These are phyloP conservation scores for Luscinia luscinia DNA, from an alignment of 2,797 vertebrate species.

Conservation along the genomic window DNA sequence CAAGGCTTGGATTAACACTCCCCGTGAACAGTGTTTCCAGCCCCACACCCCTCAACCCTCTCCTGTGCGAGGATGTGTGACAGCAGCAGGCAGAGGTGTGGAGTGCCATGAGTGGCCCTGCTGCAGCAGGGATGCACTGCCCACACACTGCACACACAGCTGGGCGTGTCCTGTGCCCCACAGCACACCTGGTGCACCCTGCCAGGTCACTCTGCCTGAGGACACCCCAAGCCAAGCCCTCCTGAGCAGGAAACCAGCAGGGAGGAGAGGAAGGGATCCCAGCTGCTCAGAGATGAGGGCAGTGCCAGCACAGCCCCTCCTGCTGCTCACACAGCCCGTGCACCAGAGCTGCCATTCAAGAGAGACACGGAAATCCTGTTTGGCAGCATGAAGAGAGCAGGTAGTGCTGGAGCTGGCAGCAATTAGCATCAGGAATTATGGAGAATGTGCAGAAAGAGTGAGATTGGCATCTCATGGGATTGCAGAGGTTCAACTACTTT, in stretches of 20 bases:
- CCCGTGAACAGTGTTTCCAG: background rate
- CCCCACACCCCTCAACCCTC: background rate
- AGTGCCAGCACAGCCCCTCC: background rate
- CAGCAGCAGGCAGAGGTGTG: background rate
- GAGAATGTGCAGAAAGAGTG: background rate
- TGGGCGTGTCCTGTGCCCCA: background rate
- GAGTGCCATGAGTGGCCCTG: background rate
- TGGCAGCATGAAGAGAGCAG: background rate
- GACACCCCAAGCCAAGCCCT: background rate
- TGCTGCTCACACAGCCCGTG: fast-evolving
- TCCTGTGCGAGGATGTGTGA: background rate
- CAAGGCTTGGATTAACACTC: background rate
- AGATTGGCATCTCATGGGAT: background rate
- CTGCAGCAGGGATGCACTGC: background rate
- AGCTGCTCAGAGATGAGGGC: fast-evolving
- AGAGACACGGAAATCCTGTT: background rate
- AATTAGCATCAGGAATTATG: background rate
- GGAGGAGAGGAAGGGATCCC: background rate
- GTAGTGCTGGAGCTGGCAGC: background rate
- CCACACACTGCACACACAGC: background rate
- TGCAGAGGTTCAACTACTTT: background rate
- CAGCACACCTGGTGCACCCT: background rate
- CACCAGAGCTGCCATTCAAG: background rate
- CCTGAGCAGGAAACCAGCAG: background rate
- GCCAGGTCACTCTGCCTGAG: background rate